phyloP scores from a whole-genome alignment of 2,888 invertebrate species.

The Nemotelus nigrinus region DNA sequence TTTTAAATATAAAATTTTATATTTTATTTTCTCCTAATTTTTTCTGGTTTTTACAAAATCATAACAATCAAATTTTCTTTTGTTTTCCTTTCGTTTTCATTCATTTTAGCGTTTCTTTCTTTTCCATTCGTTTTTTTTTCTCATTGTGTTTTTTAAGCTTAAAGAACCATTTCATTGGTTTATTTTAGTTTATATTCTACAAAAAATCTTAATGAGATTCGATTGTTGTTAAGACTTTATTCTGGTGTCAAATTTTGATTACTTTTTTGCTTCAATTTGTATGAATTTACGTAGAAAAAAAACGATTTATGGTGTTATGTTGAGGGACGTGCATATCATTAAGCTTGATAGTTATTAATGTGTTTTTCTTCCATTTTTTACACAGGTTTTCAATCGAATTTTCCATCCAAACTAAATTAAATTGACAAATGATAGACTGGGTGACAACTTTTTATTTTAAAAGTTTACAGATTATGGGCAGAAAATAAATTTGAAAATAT shows the following conservation, averaged over 20 bases:
- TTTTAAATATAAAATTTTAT: slow-evolving; percentile 40
- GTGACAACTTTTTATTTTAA: too few species aligned
- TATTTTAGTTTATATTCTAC: background rate
- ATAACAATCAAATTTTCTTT: slow-evolving; percentile 25
- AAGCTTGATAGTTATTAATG: too few species aligned
- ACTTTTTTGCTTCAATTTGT: too few species aligned
- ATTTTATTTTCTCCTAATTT: slow-evolving; percentile 37
- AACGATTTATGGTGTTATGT: too few species aligned
- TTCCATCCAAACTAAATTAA: too few species aligned
- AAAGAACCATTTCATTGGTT: too few species aligned
- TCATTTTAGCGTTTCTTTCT: background rate
- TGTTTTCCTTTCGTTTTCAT: slow-evolving; percentile 6
- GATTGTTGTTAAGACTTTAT: background rate
- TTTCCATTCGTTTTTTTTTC: background rate
- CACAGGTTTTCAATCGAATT: too few species aligned
- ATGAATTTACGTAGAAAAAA: too few species aligned
- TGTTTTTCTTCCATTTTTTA: too few species aligned
- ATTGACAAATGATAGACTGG: too few species aligned
- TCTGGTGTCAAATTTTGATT: background rate
- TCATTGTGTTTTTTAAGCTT: background rate
- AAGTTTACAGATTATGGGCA: background rate
- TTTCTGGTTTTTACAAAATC: slow-evolving; percentile 43
- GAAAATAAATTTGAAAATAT: background rate
- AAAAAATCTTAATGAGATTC: background rate
- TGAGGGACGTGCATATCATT: too few species aligned